Evolutionary conservation across 1,140 invertebrate genomes (phyloP).

Genomic region (Neodiprion pinetum): DNA sequence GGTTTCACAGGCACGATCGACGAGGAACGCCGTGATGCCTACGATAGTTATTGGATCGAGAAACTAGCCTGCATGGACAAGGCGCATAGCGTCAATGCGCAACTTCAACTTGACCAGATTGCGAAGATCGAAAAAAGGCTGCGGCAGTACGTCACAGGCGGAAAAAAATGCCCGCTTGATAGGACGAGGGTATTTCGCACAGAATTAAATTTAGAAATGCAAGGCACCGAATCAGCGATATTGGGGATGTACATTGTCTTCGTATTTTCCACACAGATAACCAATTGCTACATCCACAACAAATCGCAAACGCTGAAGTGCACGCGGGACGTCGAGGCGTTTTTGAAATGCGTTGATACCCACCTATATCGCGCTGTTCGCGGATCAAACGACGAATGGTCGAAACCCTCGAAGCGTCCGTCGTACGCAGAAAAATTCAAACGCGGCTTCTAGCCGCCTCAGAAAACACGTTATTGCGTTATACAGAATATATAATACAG

Average conservation of each 20-base stretch:
- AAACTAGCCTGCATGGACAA: constrained; percentile 26
- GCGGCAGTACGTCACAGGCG: neutral
- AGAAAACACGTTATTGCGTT: neutral
- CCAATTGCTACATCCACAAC: constrained; percentile 11
- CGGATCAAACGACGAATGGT: neutral
- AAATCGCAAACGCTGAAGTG: constrained; percentile 13
- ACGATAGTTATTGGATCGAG: constrained; percentile 31
- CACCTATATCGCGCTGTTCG: constrained; percentile 18
- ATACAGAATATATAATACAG: too few species aligned
- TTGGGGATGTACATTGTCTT: constrained; percentile 3
- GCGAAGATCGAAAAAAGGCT: constrained; percentile 20
- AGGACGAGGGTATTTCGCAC: neutral
- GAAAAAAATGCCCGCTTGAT: constrained; percentile 9
- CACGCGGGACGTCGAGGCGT: constrained; percentile 9
- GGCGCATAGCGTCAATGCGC: constrained; percentile 18
- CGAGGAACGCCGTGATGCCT: constrained; percentile 23
- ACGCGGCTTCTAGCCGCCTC: neutral
- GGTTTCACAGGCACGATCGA: constrained; percentile 17
- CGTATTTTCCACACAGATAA: constrained; percentile 12
- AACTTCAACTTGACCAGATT: constrained; percentile 23
- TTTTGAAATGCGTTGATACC: constrained; percentile 19
- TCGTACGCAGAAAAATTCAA: constrained; percentile 20
- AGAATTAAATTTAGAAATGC: neutral
- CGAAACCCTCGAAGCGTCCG: neutral
- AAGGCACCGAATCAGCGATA: too few species aligned